Evolutionary conservation across 2,888 invertebrate species (phyloP).

Genomic region (Drosophila suboccidentalis): DNA sequence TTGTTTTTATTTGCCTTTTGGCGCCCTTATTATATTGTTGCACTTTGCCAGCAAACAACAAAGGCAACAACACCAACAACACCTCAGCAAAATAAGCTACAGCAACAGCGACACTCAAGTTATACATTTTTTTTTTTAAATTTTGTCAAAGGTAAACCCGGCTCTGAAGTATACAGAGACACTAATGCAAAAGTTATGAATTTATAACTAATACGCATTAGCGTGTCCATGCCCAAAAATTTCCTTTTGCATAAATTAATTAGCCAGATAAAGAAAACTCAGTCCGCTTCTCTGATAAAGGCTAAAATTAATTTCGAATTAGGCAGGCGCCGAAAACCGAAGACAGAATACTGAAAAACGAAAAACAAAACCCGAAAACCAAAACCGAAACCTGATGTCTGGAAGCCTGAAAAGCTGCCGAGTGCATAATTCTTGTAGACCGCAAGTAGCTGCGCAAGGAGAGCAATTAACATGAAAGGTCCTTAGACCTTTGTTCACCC

Average conservation of each 20-base stretch:
- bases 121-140: constrained; percentile 36
- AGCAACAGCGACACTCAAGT: constrained; percentile 38
- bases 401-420: constrained; percentile 15
- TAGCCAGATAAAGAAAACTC: constrained; percentile 61
- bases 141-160: constrained; percentile 45
- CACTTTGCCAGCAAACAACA: constrained; percentile 59
- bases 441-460: constrained; percentile 40
- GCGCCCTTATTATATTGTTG: constrained; percentile 75
- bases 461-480: constrained; percentile 72
- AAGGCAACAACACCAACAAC: constrained; percentile 32
- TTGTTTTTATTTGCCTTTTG: constrained; percentile 76
- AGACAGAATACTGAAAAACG: constrained; percentile 35
- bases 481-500: constrained; percentile 55
- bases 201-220: constrained; percentile 71
- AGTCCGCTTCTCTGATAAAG: constrained; percentile 44
- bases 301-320: constrained; percentile 74
- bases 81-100: constrained; percentile 25
- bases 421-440: constrained; percentile 56
- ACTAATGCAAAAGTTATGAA: constrained; percentile 72
- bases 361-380: constrained; percentile 24
- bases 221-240: constrained; percentile 14
- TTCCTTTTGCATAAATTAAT: constrained; percentile 71
- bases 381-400: constrained; percentile 14
- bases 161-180: constrained; percentile 15
- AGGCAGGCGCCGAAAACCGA: constrained; percentile 54